Evolutionary conservation across 2,113 vertebrate genomes (phyloP), one percentile per base, ranked within the genome.

Genomic region (Marmota monax): DNA sequence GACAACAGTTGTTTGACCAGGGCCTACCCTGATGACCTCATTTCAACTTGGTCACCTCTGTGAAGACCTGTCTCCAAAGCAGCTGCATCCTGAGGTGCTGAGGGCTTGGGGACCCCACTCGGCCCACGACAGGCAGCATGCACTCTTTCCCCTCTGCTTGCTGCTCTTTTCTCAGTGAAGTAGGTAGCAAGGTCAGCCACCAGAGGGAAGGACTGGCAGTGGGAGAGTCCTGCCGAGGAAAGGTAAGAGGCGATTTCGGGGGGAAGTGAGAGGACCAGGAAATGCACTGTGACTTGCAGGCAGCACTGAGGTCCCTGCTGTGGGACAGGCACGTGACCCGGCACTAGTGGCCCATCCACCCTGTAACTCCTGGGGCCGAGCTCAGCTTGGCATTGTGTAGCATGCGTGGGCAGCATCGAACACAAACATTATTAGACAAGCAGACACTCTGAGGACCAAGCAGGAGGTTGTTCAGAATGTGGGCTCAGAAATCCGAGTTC

Each of bases 261-360:
- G 58, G 25, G 25, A 17, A 5, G 0, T 1, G 39, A 39, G 17
- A 16, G 58, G 34, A 11, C 0, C 1, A 32, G 63, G 34, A 18
- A 72, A 34, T 14, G 34, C 29, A n/a, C 23, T 7, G 7, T 16
- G 87, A 13, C 20, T 48, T 89, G 48, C 9, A 27, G 45, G 20
- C n/a, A 32, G 45, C 79, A 8, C 61, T 4, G 27, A 34, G 27
- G 5, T 53, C 34, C 27, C 32, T n/a, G 37, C 11, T 56, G 5
- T 14, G 17, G 22, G 4, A 27, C 74, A 29, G 32, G 39, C 22
- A 25, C 8, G 42, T 78, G 22, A n/a, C 56, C 7, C 25, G 61
- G 20, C 22, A 29, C 37, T 13, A 56, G 16, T 1, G 14, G 58
- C 0, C 29, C 48, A 65, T 13, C 51, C 17, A 65, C 84, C 70